Base-by-base conservation (phyloP, 2,888 invertebrate genomes). In the Arrhopalites spinosus region DNA sequence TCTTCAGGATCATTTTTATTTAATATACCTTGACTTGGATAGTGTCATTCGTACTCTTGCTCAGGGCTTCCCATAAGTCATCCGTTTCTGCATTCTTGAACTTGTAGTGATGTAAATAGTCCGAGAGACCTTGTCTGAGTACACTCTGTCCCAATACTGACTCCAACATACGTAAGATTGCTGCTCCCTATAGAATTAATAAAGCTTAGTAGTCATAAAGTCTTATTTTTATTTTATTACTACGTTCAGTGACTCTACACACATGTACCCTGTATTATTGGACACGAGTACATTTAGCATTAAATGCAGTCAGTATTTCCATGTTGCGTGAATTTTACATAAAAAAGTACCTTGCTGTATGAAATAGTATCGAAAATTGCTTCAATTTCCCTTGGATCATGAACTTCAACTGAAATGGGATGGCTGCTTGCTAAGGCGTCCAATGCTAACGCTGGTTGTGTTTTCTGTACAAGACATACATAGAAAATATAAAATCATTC, bases 1-100 rank as follows among this genome's bases (percentile, higher is more conserved):
- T 36, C n/a, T n/a, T n/a, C n/a, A n/a, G n/a, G n/a, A n/a, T n/a
- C n/a, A n/a, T n/a, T n/a, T n/a, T n/a, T 50, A 30, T 15, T 15
- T 59, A n/a, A 36, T 66, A 64, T 85, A 90, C 90, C 86, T 90
- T 90, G 61, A 90, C 89, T 83, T 90, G 89, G 78, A 90, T 86
- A 1, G 89, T 87, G 78, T 89, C 87, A 83, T 90, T 90, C 0
- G 89, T 88, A 81, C 89, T 90, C 84, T 89, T 88, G 77, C 90
- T 90, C 79, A 93, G 88, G 50, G 90, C 89, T 67, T 88, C 87
- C 96, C 96, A 96, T 0, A 96, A 88, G 84, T 96, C 94, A 83
- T 92, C 87, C 5, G 91, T 91, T 78, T 92, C 92, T 13, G 93
- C 92, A 84, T 91, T 93, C 64, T 87, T 87, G 85, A 89, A 93